A percentile compares a stretch with the other conserved stretches of the same genome.
These are phyloP conservation scores for Tinea trinotella DNA, from an alignment of 2,888 invertebrate genomes.

Conservation along the genomic window DNA sequence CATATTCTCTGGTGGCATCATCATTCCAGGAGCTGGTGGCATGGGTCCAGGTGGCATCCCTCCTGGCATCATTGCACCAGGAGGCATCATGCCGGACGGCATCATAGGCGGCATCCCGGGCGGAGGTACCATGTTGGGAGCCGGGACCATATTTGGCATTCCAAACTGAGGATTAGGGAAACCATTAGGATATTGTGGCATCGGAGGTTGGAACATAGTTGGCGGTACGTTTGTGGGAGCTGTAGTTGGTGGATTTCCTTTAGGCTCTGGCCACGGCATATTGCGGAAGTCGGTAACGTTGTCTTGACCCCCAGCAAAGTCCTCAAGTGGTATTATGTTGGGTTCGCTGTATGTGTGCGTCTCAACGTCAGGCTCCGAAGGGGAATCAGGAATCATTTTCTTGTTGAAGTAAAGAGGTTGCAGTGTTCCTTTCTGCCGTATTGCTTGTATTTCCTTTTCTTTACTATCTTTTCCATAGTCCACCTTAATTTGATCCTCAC, in stretches of 20 bases:
- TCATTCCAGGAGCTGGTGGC: slow-evolving; percentile 48
- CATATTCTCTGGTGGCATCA: slow-evolving; percentile 64
- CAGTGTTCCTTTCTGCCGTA: slow-evolving; percentile 87
- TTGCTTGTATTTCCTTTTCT: slow-evolving; percentile 89
- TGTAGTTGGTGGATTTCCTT: slow-evolving; percentile 68
- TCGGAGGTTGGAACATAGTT: slow-evolving; percentile 62
- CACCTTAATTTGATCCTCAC: slow-evolving; percentile 75
- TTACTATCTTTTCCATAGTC: slow-evolving; percentile 84
- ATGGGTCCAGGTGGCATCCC: slow-evolving; percentile 44
- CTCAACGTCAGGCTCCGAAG: slow-evolving; percentile 90
- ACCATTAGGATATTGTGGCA: slow-evolving; percentile 55
- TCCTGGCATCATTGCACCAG: slow-evolving; percentile 44
- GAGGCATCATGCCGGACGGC: slow-evolving; percentile 41
- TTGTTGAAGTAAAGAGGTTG: slow-evolving; percentile 87
- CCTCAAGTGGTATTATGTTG: slow-evolving; percentile 89
- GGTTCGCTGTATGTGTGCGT: slow-evolving; percentile 83
- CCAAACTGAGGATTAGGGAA: slow-evolving; percentile 64
- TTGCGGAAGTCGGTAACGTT: slow-evolving; percentile 83
- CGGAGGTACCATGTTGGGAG: slow-evolving; percentile 44
- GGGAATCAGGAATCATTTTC: slow-evolving; percentile 87
- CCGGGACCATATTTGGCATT: slow-evolving; percentile 56
- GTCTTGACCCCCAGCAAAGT: slow-evolving; percentile 84
- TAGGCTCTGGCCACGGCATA: slow-evolving; percentile 89
- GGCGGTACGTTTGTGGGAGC: slow-evolving; percentile 39
- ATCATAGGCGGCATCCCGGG: slow-evolving; percentile 59